These are phyloP conservation scores for Graptemys geographica DNA, from an alignment of 2,797 vertebrate species.

Conservation along the genomic window DNA sequence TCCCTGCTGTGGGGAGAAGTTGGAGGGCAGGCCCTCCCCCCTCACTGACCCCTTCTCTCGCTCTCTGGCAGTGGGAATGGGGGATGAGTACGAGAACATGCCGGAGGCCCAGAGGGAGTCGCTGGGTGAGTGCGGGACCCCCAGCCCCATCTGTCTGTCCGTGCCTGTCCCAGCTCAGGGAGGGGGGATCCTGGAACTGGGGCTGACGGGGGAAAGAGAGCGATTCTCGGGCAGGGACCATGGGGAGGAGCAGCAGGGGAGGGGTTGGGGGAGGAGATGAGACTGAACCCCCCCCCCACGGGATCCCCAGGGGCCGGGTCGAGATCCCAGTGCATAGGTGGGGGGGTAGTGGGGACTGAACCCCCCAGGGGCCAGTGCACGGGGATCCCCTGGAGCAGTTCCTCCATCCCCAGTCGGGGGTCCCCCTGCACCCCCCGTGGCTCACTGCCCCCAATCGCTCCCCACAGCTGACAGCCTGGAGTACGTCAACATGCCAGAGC, in stretches of 20 bases:
- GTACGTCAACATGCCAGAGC: constrained; percentile 79
- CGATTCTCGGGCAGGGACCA: not conserved
- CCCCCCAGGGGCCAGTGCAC: not conserved
- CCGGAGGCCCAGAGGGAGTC: constrained; percentile 19
- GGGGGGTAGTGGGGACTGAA: too few relatives aligned
- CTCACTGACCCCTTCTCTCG: not conserved
- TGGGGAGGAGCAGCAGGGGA: not conserved
- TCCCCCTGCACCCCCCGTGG: too few relatives aligned
- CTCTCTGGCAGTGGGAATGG: constrained; percentile 29
- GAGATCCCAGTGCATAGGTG: not conserved
- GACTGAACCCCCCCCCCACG: too few relatives aligned
- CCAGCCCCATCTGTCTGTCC: not conserved
- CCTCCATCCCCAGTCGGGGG: not conserved
- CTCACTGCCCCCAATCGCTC: not conserved
- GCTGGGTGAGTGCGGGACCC: constrained; percentile 48
- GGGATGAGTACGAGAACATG: constrained; percentile 64
- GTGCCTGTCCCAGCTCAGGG: not conserved
- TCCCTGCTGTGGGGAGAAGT: not conserved
- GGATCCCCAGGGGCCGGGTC: too few relatives aligned
- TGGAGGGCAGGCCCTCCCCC: not conserved
- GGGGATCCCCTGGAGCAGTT: constrained; percentile 2
- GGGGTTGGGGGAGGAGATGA: not conserved
- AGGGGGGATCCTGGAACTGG: not conserved
- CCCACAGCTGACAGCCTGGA: constrained; percentile 75
- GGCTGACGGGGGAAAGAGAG: not conserved